phyloP scores from a whole-genome alignment of 2,113 vertebrate species.

The Gambusia affinis region DNA sequence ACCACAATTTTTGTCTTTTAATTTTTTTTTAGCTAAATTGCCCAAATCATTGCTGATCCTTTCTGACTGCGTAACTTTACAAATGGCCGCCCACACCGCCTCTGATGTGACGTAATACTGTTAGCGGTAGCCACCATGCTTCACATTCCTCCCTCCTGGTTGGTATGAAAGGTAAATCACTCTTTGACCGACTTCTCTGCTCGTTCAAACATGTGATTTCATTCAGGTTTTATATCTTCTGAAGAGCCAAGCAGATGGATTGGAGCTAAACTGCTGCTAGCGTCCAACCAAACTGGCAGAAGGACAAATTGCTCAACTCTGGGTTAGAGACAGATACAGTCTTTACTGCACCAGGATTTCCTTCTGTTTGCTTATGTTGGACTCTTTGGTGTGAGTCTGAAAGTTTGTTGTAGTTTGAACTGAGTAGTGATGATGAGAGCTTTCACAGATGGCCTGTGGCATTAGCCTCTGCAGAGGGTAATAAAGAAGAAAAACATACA shows the following conservation, averaged over 20 bases:
- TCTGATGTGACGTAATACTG: not conserved
- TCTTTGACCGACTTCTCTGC: not conserved
- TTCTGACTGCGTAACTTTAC: too few relatives aligned
- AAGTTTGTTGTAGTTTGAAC: constrained; percentile 3
- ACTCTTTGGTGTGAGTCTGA: not conserved
- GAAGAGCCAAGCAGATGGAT: constrained; percentile 21
- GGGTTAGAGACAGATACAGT: not conserved
- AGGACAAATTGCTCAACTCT: constrained; percentile 14
- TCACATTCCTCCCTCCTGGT: not conserved
- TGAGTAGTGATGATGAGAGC: not conserved
- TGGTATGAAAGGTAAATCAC: constrained; percentile 5
- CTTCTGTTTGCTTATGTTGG: constrained; percentile 44
- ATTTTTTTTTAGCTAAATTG: too few relatives aligned
- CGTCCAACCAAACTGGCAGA: constrained; percentile 13
- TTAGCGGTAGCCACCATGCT: not conserved
- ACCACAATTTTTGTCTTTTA: too few relatives aligned
- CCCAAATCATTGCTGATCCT: too few relatives aligned
- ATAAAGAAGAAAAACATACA: not conserved
- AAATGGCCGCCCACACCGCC: too few relatives aligned
- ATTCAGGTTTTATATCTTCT: not conserved
- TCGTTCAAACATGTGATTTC: constrained; percentile 9
- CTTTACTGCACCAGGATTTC: constrained; percentile 18
- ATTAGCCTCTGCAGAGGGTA: not conserved
- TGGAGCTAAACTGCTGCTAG: constrained; percentile 9
- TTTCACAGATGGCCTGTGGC: not conserved